These are phyloP conservation scores for Typhlomys cinereus DNA, from an alignment of 2,113 vertebrate species.

Conservation along the genomic window DNA sequence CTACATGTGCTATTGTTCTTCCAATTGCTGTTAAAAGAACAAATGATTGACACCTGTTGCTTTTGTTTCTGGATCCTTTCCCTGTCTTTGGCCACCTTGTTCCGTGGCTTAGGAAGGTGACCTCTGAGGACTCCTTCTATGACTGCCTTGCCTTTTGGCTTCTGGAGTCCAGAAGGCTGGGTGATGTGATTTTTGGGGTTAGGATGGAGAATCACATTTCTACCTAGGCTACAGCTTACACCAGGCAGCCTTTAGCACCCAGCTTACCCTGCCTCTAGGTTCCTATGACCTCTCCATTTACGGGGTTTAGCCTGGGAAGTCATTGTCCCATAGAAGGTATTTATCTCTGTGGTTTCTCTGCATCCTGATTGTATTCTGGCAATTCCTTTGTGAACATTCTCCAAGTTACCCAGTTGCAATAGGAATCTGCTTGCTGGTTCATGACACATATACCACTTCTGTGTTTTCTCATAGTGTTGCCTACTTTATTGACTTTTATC, in stretches of 20 bases:
- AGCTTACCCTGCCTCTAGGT: not conserved
- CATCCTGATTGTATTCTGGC: not conserved
- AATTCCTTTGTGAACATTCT: not conserved
- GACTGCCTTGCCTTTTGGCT: not conserved
- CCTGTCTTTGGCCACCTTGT: not conserved
- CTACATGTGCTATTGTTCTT: not conserved
- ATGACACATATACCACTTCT: not conserved
- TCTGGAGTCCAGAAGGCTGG: not conserved
- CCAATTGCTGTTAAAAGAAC: not conserved
- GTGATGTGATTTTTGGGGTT: not conserved
- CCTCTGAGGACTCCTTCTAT: not conserved
- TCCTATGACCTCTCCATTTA: not conserved
- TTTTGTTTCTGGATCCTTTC: accelerated
- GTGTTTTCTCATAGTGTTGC: not conserved
- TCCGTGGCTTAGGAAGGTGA: not conserved
- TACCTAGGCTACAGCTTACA: not conserved
- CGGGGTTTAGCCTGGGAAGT: not conserved
- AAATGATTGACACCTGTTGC: not conserved
- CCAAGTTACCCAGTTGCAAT: not conserved
- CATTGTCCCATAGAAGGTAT: not conserved
- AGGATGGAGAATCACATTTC: not conserved
- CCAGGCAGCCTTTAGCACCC: not conserved
- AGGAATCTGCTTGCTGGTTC: not conserved
- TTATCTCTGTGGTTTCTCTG: not conserved
- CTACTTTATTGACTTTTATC: not conserved